A percentile compares a stretch with the other conserved stretches of the same genome.
Conservation (phyloP, 2,888 invertebrate genomes). For the Oscheius onirici region DNA sequence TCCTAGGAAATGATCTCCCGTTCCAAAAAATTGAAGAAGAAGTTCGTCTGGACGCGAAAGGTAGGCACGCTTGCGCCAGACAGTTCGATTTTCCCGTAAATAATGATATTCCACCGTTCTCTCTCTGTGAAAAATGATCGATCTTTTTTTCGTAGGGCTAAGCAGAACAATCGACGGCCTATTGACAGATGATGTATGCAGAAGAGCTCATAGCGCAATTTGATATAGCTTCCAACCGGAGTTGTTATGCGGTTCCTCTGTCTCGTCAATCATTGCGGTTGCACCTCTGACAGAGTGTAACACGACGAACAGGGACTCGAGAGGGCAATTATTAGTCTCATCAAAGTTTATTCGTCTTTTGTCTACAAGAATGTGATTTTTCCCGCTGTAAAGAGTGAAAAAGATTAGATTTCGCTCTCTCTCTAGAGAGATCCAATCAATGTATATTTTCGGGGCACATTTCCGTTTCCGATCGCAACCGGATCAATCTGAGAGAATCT, state of each 20-base stretch:
- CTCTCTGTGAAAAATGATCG: background rate
- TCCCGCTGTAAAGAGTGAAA: background rate
- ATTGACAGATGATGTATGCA: slow-evolving; percentile 2
- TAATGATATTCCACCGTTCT: slow-evolving; percentile 1
- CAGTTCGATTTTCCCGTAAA: slow-evolving; percentile 18
- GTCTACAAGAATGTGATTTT: background rate
- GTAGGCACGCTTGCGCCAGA: background rate
- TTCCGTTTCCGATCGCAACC: background rate
- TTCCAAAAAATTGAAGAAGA: slow-evolving; percentile 20
- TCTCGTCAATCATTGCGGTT: no score
- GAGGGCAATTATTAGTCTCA: no score
- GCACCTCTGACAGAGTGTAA: no score
- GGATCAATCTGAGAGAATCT: no score
- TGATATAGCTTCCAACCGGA: background rate
- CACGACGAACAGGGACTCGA: no score
- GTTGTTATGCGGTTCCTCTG: no score
- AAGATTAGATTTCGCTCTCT: slow-evolving; percentile 16
- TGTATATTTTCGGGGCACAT: slow-evolving; percentile 9
- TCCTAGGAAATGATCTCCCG: slow-evolving; percentile 1
- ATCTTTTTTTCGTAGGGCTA: background rate
- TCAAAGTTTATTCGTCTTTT: background rate
- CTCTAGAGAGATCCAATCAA: background rate
- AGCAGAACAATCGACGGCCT: background rate
- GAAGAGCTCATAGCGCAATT: slow-evolving; percentile 14
- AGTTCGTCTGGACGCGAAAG: slow-evolving; percentile 23